Evolutionary conservation across 2,797 vertebrate genomes (phyloP), one percentile per base, ranked within the genome.

Genomic region (Halcyon smyrnensis): DNA sequence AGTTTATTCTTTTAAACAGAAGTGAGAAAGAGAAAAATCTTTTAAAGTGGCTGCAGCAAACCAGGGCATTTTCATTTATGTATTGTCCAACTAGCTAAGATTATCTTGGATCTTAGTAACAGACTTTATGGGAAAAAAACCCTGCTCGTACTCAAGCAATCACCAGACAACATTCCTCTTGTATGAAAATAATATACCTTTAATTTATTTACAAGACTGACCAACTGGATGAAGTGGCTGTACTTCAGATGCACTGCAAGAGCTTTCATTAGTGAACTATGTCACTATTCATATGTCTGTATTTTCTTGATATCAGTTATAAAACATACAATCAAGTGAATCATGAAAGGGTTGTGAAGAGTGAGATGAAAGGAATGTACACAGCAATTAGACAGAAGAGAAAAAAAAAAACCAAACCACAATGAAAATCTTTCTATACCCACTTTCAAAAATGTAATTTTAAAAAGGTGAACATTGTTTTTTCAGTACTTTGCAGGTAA

Each of bases 141-240:
- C 50, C 57, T 78, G 71, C 62, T 85, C 3, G 0, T 83, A 84
- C 45, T 68, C 70, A 84, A 94, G 45, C 84, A 97, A 95, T 92
- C 94, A 95, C 68, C 86, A 97, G 97, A 95, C 94, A 97, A 87
- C 88, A 92, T 93, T 91, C 45, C 62, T 95, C 84, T 93, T 96
- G 86, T 97, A 95, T 78, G 92, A 97, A 96, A 95, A 96, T 94
- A 97, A 93, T 93, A 93, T 89, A 89, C 81, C 90, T 97, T 97
- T 97, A 95, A 97, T 97, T 95, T 83, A 96, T 96, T 96, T 96
- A 96, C 94, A 97, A 39, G 87, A 93, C 87, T 88, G 87, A 95
- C 84, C 88, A 74, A 73, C 65, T 91, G 84, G 86, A 90, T 87
- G 88, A 95, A 93, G 95, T 93, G 84, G 90, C 93, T 95, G 87